Evolutionary conservation across 2,797 vertebrate genomes (phyloP).

Genomic region (Enteromius viviparus): DNA sequence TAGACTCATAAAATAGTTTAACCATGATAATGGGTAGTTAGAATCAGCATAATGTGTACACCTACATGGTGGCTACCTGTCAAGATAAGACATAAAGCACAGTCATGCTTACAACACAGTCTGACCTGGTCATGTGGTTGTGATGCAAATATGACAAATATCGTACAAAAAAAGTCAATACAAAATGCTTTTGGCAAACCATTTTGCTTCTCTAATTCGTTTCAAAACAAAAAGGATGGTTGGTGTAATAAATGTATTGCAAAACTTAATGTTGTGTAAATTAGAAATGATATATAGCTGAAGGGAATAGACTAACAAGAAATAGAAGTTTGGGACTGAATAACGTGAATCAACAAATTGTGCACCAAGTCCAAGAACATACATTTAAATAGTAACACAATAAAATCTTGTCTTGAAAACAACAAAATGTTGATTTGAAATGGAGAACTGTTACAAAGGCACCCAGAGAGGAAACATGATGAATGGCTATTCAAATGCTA

Average conservation of each 20-base stretch:
- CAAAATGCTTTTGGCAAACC: neutral
- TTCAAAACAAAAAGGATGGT: neutral
- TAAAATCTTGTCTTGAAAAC: neutral
- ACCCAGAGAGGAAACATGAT: neutral
- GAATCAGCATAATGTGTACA: slow-evolving; percentile 19
- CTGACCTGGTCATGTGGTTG: neutral
- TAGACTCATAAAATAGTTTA: slow-evolving; percentile 38
- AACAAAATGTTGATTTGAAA: neutral
- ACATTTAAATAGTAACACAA: neutral
- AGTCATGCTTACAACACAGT: slow-evolving; percentile 3
- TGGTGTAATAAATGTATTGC: neutral
- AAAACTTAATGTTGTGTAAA: neutral
- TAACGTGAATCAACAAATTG: neutral
- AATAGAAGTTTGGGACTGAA: neutral
- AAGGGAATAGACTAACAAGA: neutral
- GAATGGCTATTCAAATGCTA: neutral
- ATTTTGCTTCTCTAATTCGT: neutral
- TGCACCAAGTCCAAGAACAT: neutral
- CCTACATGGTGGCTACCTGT: neutral
- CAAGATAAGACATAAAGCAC: neutral
- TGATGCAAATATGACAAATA: neutral
- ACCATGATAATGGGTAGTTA: slow-evolving; percentile 25
- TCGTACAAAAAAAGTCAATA: neutral
- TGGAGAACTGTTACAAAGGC: neutral
- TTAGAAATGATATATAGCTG: neutral